phyloP scores from a whole-genome alignment of 1,140 invertebrate species.

The Radopholus similis region DNA sequence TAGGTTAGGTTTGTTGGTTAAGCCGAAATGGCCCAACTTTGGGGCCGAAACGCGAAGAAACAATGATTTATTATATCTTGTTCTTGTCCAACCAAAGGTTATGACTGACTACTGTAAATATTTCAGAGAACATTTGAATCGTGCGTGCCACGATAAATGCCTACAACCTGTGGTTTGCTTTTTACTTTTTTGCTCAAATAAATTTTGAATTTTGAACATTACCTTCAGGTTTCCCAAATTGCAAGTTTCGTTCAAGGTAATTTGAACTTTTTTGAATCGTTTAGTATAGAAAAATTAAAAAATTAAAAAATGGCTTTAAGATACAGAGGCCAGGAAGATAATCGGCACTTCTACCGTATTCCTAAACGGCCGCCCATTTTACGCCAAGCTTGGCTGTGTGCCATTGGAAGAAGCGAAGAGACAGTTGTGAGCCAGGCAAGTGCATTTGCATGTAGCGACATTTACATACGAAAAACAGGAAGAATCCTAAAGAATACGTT shows the following conservation, averaged over 20 bases:
- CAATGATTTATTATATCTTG: background rate
- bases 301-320: conserved; percentile 20
- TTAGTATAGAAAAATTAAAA: background rate
- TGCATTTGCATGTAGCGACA: background rate
- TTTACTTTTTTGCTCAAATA: background rate
- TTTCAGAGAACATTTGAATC: background rate
- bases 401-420: conserved; percentile 62
- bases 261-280: background rate
- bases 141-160: background rate
- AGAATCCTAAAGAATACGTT: background rate
- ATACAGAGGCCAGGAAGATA: conserved; percentile 61
- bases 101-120: background rate
- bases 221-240: conserved; percentile 61
- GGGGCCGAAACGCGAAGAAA: background rate
- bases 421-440: conserved; percentile 61
- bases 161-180: conserved; percentile 18
- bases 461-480: background rate
- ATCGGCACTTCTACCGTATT: conserved; percentile 62
- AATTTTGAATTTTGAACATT: conserved; percentile 1
- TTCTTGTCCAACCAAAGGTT: background rate
- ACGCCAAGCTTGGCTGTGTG: conserved; percentile 60
- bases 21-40: conserved; percentile 2
- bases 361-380: conserved; percentile 61
- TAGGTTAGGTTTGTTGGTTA: background rate
- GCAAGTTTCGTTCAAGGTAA: conserved; percentile 60